Conservation (phyloP, 1,140 invertebrate genomes). For the Chionoecetes opilio region DNA sequence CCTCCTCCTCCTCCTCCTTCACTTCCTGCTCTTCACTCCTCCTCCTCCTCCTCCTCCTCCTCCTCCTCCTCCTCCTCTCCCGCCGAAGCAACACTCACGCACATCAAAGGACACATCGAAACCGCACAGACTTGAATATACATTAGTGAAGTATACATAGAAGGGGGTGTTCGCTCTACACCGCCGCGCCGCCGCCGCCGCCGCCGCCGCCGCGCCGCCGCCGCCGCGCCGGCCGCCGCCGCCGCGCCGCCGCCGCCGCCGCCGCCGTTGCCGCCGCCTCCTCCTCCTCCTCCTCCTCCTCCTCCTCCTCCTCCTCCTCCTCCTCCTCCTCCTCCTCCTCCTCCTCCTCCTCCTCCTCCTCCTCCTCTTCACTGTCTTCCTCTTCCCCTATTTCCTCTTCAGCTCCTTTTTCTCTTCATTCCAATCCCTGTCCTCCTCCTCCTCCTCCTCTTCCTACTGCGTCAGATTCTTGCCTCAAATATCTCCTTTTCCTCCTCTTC, state of each 20-base stretch:
- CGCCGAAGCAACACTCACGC: background rate
- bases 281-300: background rate
- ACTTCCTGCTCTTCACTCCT: background rate
- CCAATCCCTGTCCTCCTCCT: no score
- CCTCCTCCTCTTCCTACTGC: no score
- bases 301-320: background rate
- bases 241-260: background rate
- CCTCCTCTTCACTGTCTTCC: no score
- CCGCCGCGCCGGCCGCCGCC: no score
- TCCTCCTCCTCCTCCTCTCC: background rate
- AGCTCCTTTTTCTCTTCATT: no score
- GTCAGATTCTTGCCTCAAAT: no score
- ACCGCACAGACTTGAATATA: conserved; percentile 54
- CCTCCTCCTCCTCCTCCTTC: no score
- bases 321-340: background rate
- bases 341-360: background rate
- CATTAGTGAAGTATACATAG: conserved; percentile 52
- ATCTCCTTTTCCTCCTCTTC: no score
- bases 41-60: no score
- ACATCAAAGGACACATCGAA: conserved; percentile 54
- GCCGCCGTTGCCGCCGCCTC: background rate
- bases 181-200: background rate
- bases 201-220: background rate
- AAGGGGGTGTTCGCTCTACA: background rate
- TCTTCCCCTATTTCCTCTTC: no score